Percentiles rank a stretch among this genome's conserved stretches.
Evolutionary conservation across 2,797 vertebrate genomes (phyloP).

Genomic region (Jordanella pulchra): DNA sequence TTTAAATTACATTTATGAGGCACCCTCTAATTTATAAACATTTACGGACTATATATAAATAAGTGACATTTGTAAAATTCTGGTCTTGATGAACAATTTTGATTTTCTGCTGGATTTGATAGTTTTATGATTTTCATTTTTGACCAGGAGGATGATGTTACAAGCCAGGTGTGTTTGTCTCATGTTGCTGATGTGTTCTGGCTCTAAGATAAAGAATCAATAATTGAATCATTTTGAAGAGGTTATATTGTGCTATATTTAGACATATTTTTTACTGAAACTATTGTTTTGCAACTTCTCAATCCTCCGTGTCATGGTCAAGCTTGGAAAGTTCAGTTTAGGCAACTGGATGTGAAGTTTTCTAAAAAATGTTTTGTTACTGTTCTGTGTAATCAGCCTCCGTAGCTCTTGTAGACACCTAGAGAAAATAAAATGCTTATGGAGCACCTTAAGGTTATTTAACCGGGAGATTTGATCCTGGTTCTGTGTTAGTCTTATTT

Average conservation of each 20-base stretch:
- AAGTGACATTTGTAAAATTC: neutral
- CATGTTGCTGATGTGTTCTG: constrained; percentile 13
- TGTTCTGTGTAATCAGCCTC: neutral
- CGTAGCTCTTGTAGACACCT: neutral
- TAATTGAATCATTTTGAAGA: constrained; percentile 9
- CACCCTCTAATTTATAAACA: neutral
- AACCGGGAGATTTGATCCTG: neutral
- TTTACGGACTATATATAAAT: neutral
- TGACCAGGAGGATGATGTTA: neutral
- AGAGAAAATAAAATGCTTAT: no score
- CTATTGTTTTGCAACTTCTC: no score
- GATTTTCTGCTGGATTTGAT: neutral
- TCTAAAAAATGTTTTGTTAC: no score
- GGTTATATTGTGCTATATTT: neutral
- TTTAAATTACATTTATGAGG: neutral
- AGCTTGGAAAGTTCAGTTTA: no score
- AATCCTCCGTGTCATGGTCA: no score
- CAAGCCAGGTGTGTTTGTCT: neutral
- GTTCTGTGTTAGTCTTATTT: neutral
- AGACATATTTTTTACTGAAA: neutral
- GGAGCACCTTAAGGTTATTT: neutral
- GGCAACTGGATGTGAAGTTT: no score
- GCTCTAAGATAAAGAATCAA: constrained; percentile 20
- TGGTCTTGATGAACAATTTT: neutral
- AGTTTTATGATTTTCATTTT: neutral